A percentile compares a stretch with the other conserved stretches of the same genome.
These are phyloP conservation scores for Dendrocincla fuliginosa DNA, from an alignment of 2,797 vertebrate species.

Conservation along the genomic window DNA sequence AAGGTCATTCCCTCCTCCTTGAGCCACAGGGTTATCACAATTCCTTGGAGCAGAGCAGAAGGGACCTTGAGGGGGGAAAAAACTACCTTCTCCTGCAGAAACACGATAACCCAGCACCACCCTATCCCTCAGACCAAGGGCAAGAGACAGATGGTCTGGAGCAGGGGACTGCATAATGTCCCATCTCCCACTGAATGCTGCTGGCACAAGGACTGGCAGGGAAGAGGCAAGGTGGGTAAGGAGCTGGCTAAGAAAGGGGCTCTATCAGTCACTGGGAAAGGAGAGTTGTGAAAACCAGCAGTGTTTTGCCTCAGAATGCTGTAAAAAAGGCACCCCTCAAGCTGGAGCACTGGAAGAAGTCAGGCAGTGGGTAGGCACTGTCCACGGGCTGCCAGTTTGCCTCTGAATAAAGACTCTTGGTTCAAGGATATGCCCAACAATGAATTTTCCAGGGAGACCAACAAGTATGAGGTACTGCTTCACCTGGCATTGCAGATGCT, in stretches of 20 bases:
- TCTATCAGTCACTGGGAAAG: neutral
- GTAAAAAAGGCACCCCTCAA: neutral
- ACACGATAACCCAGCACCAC: neutral
- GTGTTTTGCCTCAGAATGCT: neutral
- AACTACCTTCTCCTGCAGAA: neutral
- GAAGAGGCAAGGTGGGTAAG: neutral
- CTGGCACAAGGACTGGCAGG: neutral
- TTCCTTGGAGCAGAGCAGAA: neutral
- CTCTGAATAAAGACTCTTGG: neutral
- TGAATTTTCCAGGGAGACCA: neutral
- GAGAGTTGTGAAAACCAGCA: neutral
- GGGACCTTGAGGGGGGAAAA: neutral
- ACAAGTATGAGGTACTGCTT: neutral
- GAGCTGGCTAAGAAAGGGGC: neutral
- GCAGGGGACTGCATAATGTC: neutral
- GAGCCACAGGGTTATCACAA: neutral
- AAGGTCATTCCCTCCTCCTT: constrained; percentile 44
- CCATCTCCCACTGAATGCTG: neutral
- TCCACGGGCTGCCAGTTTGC: neutral
- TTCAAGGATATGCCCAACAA: neutral
- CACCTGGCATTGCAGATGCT: neutral
- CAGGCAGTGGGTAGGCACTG: neutral
- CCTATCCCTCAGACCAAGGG: neutral
- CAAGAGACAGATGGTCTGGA: neutral
- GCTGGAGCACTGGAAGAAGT: neutral